phyloP scores from a whole-genome alignment of 2,797 vertebrate genomes.

The Telmatherina bonti region DNA sequence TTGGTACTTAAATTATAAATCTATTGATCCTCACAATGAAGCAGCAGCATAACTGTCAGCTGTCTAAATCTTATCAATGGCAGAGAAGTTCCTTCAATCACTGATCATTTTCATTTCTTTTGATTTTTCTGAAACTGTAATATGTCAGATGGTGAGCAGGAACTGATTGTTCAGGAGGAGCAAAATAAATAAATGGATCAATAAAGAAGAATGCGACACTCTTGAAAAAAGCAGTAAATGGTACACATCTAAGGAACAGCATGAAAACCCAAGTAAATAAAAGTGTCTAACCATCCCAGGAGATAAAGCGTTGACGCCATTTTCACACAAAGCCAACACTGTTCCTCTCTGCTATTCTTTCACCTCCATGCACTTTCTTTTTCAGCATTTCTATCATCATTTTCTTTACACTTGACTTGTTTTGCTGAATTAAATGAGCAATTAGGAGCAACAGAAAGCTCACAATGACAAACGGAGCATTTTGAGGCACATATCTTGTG shows the following conservation, averaged over 20 bases:
- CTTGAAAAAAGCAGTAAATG: conserved; percentile 14
- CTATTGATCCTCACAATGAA: conserved; percentile 51
- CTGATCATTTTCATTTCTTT: conserved; percentile 39
- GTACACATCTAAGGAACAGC: conserved; percentile 7
- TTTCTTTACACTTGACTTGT: conserved; percentile 65
- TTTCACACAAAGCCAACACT: conserved; percentile 64
- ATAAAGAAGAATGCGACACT: conserved; percentile 5
- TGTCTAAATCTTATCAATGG: conserved; percentile 50
- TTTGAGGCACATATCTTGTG: conserved; percentile 58
- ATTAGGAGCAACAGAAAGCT: conserved; percentile 54
- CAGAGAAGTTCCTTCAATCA: conserved; percentile 53
- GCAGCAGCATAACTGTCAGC: conserved; percentile 44
- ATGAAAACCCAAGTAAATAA: conserved; percentile 20
- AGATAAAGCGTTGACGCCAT: conserved; percentile 39
- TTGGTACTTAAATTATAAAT: conserved; percentile 48
- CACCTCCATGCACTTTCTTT: conserved; percentile 51
- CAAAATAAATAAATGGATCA: not conserved
- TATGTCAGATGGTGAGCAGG: conserved; percentile 23
- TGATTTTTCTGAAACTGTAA: conserved; percentile 41
- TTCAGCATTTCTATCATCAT: conserved; percentile 59
- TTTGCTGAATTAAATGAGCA: conserved; percentile 58
- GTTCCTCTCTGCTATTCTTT: conserved; percentile 54
- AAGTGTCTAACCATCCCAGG: conserved; percentile 2
- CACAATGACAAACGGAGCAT: conserved; percentile 50
- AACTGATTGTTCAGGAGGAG: conserved; percentile 27